Conservation (phyloP, 2,888 invertebrate species). For the Ichneumoninae sp. region DNA sequence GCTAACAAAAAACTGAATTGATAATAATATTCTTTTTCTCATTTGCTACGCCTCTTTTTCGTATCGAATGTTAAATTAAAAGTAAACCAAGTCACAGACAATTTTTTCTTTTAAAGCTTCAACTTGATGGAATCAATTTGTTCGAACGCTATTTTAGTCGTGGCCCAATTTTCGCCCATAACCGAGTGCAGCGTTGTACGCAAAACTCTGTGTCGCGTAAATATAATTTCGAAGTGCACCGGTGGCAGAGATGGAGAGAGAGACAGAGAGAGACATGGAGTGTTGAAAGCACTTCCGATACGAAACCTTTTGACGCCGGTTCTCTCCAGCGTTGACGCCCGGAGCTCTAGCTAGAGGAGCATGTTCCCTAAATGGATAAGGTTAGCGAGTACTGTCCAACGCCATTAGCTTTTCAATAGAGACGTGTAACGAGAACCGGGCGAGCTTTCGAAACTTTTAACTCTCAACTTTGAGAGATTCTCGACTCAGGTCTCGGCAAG, state of each 20-base stretch:
- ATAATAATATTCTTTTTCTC: too few species aligned
- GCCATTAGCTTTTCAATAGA: conserved; percentile 48
- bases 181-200: not conserved
- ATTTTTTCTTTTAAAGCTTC: not conserved
- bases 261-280: not conserved
- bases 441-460: conserved; percentile 22
- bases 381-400: conserved; percentile 20
- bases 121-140: not conserved
- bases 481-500: not conserved
- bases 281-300: conserved; percentile 62
- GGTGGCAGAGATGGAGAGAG: not conserved
- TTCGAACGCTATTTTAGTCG: not conserved
- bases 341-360: conserved; percentile 15
- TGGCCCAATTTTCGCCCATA: not conserved
- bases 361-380: conserved; percentile 34
- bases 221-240: conserved; percentile 43
- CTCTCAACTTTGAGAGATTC: conserved; percentile 45
- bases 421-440: conserved; percentile 1
- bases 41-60: too few species aligned
- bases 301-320: conserved; percentile 56
- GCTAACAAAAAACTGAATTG: too few species aligned
- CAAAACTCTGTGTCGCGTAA: conserved; percentile 21
- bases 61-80: too few species aligned
- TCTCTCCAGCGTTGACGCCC: conserved; percentile 25
- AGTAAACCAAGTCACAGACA: too few species aligned